Evolutionary conservation across 2,888 invertebrate genomes (phyloP), one percentile per base, ranked within the genome.

Genomic region (Synergus japonicus): DNA sequence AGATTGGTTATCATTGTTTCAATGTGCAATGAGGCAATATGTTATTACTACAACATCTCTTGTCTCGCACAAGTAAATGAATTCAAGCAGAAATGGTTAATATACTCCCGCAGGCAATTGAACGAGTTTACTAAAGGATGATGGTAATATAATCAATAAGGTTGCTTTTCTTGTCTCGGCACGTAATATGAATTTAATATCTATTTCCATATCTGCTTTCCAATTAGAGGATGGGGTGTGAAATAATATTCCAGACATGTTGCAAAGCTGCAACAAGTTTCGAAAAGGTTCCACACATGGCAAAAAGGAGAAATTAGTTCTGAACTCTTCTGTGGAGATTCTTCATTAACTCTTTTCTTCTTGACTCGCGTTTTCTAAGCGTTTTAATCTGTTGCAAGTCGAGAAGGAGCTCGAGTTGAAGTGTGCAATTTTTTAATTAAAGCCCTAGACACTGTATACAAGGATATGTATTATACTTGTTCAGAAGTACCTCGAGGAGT

Each of bases 71-170:
- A 69, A 49, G 69, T 69, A 69, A 22, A 49, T 46, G 69, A 69
- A 69, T 46, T 69, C 49, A 49, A 69, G 49, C 49, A 69, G 46
- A 49, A 69, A 69, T 49, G 49, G 69, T 69, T 69, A 69, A 69
- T 69, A 49, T 69, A 49, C 69, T 69, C 46, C 69, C 49, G 5
- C n/a, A 15, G 5, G 46, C 29, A 69, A 5, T 15, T 29, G 69
- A 46, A 8, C 46, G 49, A 69, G 29, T 29, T 49, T 12, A 49
- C 13, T 69, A 29, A 22, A 29, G 49, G 49, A 69, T 49, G 22
- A 29, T 18, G 15, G 18, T 7, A 18, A 29, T 58, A 29, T 29
- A 69, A 69, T 69, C 49, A 29, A 69, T 69, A 49, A 37, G 8
- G 13, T 49, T 69, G 46, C 22, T 49, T 49, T 69, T 29, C 29